phyloP scores from a whole-genome alignment of 2,888 invertebrate species.

The Synergus itoensis region DNA sequence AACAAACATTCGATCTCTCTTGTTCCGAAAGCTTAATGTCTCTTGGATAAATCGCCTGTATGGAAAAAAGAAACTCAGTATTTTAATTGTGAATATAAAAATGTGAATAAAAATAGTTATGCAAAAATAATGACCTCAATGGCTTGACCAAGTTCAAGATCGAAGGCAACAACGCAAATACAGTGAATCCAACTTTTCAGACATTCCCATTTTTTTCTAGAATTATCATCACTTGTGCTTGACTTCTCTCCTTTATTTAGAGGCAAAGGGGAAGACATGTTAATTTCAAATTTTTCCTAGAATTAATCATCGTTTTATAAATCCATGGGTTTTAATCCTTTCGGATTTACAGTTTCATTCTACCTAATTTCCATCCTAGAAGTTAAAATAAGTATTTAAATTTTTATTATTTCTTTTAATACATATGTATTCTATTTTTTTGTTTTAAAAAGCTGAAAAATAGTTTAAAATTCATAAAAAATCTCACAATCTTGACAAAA shows the following conservation, averaged over 20 bases:
- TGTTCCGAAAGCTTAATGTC: slow-evolving; percentile 89
- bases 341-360: neutral
- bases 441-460: neutral
- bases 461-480: neutral
- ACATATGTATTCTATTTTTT: neutral
- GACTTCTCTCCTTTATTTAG: slow-evolving; percentile 55
- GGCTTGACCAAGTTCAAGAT: slow-evolving; percentile 99
- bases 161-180: slow-evolving; percentile 98
- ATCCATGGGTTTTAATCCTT: neutral
- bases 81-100: neutral
- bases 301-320: slow-evolving; percentile 5
- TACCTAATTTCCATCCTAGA: slow-evolving; percentile 13
- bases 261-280: slow-evolving; percentile 64
- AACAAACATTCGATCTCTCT: slow-evolving; percentile 96
- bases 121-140: slow-evolving; percentile 85
- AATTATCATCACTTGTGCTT: slow-evolving; percentile 48
- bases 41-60: slow-evolving; percentile 88
- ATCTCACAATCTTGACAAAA: no score
- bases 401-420: neutral
- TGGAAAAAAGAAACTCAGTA: slow-evolving; percentile 47
- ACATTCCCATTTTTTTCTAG: slow-evolving; percentile 81
- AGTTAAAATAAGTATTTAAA: neutral
- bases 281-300: slow-evolving; percentile 10
- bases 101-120: neutral
- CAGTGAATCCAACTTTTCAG: slow-evolving; percentile 98